These are phyloP conservation scores for Drosophila anomalata DNA, from an alignment of 2,888 invertebrate species.

Conservation along the genomic window DNA sequence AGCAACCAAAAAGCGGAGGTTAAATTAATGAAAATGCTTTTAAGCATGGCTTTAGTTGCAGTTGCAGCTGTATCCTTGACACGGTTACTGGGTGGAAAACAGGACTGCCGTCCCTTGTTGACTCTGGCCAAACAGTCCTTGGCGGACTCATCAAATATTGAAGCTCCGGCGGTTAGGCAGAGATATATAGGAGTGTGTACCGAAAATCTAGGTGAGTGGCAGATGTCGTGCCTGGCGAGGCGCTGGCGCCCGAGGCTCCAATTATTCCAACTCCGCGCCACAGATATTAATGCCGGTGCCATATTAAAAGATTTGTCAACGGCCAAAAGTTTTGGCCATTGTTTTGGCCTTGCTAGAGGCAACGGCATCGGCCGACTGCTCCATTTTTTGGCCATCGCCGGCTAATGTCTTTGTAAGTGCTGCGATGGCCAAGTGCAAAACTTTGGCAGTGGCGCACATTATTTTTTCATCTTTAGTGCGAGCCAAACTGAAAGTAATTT, in stretches of 20 bases:
- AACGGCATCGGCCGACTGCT: constrained; percentile 32
- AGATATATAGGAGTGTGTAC: not conserved
- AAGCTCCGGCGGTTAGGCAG: constrained; percentile 30
- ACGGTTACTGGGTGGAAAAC: constrained; percentile 17
- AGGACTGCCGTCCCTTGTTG: constrained; percentile 23
- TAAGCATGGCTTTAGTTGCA: constrained; percentile 11
- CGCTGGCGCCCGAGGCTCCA: constrained; percentile 9
- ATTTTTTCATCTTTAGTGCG: constrained; percentile 81
- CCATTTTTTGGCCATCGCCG: constrained; percentile 50
- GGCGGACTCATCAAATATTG: constrained; percentile 50
- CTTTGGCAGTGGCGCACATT: constrained; percentile 75
- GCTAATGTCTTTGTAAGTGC: constrained; percentile 80
- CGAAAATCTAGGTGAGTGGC: constrained; percentile 16
- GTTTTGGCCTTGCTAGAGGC: constrained; percentile 40
- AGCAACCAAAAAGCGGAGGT: constrained; percentile 12
- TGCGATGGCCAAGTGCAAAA: constrained; percentile 74
- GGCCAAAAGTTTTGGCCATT: constrained; percentile 63
- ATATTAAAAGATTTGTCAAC: constrained; percentile 78
- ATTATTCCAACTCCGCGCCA: constrained; percentile 23
- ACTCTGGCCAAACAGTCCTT: constrained; percentile 46
- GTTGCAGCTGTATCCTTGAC: constrained; percentile 36
- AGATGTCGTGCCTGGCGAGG: constrained; percentile 18
- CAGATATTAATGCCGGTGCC: constrained; percentile 43
- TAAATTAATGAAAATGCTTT: constrained; percentile 46
- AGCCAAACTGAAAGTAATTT: constrained; percentile 81